These are phyloP conservation scores for Drosophila helvetica DNA, from an alignment of 2,888 invertebrate species.

Conservation along the genomic window DNA sequence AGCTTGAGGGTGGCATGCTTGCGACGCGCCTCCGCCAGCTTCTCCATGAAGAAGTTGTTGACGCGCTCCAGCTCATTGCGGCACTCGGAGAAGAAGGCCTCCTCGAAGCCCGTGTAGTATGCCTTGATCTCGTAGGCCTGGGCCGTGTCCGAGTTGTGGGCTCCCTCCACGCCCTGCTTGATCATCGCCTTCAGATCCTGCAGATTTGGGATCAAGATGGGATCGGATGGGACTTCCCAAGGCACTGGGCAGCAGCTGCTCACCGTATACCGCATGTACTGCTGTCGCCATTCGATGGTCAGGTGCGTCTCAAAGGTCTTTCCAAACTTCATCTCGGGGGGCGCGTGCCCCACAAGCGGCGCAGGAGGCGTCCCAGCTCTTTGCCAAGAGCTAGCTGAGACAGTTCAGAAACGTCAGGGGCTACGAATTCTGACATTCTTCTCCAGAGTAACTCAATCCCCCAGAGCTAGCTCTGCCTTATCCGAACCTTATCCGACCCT, in stretches of 20 bases:
- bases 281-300: slow-evolving; percentile 99
- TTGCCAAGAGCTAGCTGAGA: slow-evolving; percentile 30
- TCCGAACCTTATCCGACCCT: too few relatives aligned
- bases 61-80: slow-evolving; percentile 97
- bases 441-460: slow-evolving; percentile 14
- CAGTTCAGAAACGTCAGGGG: slow-evolving; percentile 16
- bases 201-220: not conserved
- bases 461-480: not conserved
- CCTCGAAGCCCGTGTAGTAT: slow-evolving; percentile 95
- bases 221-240: not conserved
- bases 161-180: slow-evolving; percentile 93
- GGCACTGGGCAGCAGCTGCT: slow-evolving; percentile 11
- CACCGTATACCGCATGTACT: slow-evolving; percentile 94
- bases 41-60: slow-evolving; percentile 97
- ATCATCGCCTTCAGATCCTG: slow-evolving; percentile 94
- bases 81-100: slow-evolving; percentile 95
- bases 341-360: slow-evolving; percentile 28
- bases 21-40: slow-evolving; percentile 96
- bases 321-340: slow-evolving; percentile 94
- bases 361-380: slow-evolving; percentile 30
- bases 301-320: slow-evolving; percentile 98
- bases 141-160: slow-evolving; percentile 89
- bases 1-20: slow-evolving; percentile 92
- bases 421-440: slow-evolving; percentile 65
- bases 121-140: slow-evolving; percentile 15